These are phyloP conservation scores for Boloria euphrosyne DNA, from an alignment of 2,888 invertebrate species.

Conservation along the genomic window DNA sequence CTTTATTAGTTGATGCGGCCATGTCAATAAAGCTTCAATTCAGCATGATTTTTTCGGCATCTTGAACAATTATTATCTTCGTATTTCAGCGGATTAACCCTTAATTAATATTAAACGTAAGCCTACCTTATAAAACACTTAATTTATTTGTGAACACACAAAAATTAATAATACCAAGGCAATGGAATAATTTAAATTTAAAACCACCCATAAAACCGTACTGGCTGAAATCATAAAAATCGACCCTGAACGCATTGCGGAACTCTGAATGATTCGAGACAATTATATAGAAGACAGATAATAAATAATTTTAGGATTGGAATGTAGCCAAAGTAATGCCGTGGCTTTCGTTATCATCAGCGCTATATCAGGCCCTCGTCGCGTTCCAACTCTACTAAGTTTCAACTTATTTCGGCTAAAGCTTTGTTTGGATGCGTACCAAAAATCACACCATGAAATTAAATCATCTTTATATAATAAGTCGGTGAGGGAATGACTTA, in stretches of 20 bases:
- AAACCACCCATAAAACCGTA: conserved; percentile 2
- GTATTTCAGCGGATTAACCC: too few species aligned
- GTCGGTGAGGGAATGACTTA: conserved; percentile 4
- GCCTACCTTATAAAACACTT: too few species aligned
- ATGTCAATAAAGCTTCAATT: too few species aligned
- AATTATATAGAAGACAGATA: conserved; percentile 28
- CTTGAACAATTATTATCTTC: too few species aligned
- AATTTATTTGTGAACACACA: too few species aligned
- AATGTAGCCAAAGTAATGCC: conserved; percentile 28
- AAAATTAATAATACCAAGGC: not conserved
- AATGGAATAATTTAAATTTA: not conserved
- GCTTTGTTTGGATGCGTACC: conserved; percentile 15
- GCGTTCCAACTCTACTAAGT: conserved; percentile 11
- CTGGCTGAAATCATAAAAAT: conserved; percentile 21
- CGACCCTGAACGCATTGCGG: conserved; percentile 22
- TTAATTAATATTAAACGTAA: too few species aligned
- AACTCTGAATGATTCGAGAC: conserved; percentile 22
- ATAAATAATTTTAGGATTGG: conserved; percentile 38
- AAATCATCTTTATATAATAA: conserved; percentile 8
- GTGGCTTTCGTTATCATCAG: conserved; percentile 29
- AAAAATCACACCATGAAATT: conserved; percentile 22
- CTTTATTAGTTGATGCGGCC: too few species aligned
- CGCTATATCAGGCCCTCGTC: conserved; percentile 32
- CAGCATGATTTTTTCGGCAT: too few species aligned
- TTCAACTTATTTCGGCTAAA: conserved; percentile 8